phyloP scores from a whole-genome alignment of 2,113 vertebrate species.

The human (Homo sapiens) region DNA sequence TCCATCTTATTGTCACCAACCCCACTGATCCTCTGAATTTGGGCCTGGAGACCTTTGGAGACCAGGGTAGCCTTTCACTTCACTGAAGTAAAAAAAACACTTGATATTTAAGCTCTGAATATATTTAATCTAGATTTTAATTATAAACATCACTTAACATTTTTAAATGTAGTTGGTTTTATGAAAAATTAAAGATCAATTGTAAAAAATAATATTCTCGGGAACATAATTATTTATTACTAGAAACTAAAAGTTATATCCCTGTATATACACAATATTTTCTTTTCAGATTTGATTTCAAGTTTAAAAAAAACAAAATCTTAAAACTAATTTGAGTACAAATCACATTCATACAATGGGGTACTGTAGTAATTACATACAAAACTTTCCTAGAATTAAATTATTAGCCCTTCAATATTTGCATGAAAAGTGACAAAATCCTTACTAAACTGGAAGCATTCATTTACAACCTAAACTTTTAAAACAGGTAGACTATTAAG shows the following conservation, averaged over 20 bases:
- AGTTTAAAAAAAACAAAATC: slow-evolving; percentile 61
- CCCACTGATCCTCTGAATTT: background rate
- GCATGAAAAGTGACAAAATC: slow-evolving; percentile 76
- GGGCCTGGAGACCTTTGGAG: background rate
- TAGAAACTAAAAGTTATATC: background rate
- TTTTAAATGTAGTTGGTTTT: slow-evolving; percentile 4
- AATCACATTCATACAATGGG: slow-evolving; percentile 72
- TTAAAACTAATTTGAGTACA: slow-evolving; percentile 59
- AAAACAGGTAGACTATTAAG: background rate
- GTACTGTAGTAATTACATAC: slow-evolving; percentile 75
- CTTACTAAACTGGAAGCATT: slow-evolving; percentile 58
- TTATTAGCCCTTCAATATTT: slow-evolving; percentile 79
- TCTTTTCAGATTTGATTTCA: slow-evolving; percentile 7
- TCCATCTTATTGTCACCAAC: background rate
- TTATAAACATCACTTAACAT: background rate
- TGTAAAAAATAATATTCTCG: slow-evolving; percentile 14
- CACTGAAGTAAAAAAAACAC: background rate
- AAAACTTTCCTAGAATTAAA: slow-evolving; percentile 71
- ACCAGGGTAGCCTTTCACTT: background rate
- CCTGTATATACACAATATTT: slow-evolving; percentile 22
- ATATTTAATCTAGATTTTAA: slow-evolving; percentile 4
- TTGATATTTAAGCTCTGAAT: background rate
- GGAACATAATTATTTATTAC: background rate
- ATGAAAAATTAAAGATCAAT: background rate
- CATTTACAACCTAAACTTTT: slow-evolving; percentile 53